phyloP scores from a whole-genome alignment of 2,797 vertebrate genomes.

The Serranus cabrilla region DNA sequence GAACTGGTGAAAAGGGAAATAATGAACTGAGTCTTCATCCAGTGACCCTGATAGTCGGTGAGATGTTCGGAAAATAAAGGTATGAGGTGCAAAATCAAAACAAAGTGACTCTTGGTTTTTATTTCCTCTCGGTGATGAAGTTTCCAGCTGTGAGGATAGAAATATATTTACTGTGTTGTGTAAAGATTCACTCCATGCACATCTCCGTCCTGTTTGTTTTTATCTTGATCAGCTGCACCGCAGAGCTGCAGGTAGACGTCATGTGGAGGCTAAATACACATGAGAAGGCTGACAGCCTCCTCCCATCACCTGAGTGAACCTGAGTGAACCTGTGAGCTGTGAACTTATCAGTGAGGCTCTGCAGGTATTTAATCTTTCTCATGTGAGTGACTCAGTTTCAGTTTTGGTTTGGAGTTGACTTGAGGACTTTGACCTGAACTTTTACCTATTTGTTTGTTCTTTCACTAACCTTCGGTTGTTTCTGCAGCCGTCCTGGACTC shows the following conservation, averaged over 20 bases:
- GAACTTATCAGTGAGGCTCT: neutral
- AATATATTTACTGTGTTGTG: too few species aligned
- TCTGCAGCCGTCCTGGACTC: too few species aligned
- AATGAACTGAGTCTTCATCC: constrained; percentile 12
- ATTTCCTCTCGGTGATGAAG: neutral
- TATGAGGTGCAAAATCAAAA: constrained; percentile 32
- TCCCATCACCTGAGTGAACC: neutral
- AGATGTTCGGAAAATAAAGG: constrained; percentile 58
- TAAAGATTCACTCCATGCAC: too few species aligned
- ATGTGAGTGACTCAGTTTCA: neutral
- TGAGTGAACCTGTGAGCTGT: neutral
- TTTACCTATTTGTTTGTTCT: neutral
- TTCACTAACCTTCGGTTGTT: too few species aligned
- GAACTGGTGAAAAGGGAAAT: constrained; percentile 41
- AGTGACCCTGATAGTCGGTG: constrained; percentile 3
- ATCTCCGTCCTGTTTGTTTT: neutral
- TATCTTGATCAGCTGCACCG: too few species aligned
- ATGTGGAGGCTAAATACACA: too few species aligned
- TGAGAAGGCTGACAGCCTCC: too few species aligned
- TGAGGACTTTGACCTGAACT: neutral
- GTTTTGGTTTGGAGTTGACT: neutral
- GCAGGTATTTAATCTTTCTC: neutral
- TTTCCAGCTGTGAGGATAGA: too few species aligned
- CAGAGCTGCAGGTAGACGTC: too few species aligned
- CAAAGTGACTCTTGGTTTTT: neutral